Percentiles rank a stretch among this genome's conserved stretches.
Conservation (phyloP, 2,888 invertebrate species). For the Adelognathus sp. region DNA sequence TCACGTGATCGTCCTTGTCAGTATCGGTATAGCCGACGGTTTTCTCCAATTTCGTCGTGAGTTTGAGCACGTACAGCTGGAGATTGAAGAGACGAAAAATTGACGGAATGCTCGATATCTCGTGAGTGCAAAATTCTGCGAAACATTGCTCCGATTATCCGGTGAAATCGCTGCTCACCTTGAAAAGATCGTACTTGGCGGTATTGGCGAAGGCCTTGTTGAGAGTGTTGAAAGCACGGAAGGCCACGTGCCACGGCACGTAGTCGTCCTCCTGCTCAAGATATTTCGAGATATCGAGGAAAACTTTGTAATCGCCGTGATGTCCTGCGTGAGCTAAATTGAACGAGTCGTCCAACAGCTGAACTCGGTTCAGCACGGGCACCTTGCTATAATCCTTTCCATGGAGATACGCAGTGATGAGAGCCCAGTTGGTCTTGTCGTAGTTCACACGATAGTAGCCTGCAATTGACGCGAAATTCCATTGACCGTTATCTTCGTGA, state of each 20-base stretch:
- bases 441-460: constrained; percentile 80
- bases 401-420: constrained; percentile 68
- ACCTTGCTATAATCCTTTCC: constrained; percentile 67
- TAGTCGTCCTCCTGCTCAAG: constrained; percentile 85
- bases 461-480: constrained; percentile 50
- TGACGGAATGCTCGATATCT: too few relatives aligned
- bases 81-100: neutral
- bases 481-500: neutral
- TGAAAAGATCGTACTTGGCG: neutral
- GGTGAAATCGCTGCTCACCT: neutral
- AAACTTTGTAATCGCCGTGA: constrained; percentile 80
- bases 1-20: constrained; percentile 68
- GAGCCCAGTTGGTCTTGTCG: constrained; percentile 76
- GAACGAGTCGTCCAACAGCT: constrained; percentile 83
- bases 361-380: constrained; percentile 81
- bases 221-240: constrained; percentile 75
- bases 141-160: neutral
- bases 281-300: constrained; percentile 82
- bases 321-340: constrained; percentile 80
- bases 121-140: neutral
- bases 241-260: constrained; percentile 87
- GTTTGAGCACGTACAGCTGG: constrained; percentile 70
- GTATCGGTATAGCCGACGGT: constrained; percentile 67
- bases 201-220: neutral
- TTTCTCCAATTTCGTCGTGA: constrained; percentile 69